These are phyloP conservation scores for Orius insidiosus DNA, from an alignment of 1,140 invertebrate genomes.

Conservation along the genomic window DNA sequence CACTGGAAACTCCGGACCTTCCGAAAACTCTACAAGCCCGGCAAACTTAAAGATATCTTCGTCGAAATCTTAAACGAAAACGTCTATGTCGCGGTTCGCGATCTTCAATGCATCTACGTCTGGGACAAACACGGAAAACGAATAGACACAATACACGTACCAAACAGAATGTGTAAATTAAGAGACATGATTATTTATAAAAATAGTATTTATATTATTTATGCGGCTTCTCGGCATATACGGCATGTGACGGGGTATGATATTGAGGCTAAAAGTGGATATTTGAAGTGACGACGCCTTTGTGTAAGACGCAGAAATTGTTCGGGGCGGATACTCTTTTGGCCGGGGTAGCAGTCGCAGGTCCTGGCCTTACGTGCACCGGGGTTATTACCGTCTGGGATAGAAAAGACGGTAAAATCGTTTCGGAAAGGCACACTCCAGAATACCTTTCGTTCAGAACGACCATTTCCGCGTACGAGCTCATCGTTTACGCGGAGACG, in stretches of 20 bases:
- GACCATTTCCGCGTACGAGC: constrained; percentile 1
- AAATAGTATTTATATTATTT: constrained; percentile 10
- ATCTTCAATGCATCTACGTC: constrained; percentile 18
- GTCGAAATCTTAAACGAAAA: constrained; percentile 19
- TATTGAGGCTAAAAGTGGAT: constrained; percentile 1
- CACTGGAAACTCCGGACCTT: background rate
- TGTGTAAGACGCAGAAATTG: constrained; percentile 12
- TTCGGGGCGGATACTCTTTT: constrained; percentile 2
- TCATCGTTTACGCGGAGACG: constrained; percentile 8
- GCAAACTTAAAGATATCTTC: constrained; percentile 6
- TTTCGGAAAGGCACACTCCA: background rate
- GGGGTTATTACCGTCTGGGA: constrained; percentile 15
- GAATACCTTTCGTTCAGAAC: constrained; percentile 8
- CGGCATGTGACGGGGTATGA: constrained; percentile 12
- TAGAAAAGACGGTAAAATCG: background rate
- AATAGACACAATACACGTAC: constrained; percentile 9
- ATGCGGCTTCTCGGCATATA: constrained; percentile 10
- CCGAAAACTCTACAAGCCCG: background rate
- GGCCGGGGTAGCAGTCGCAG: constrained; percentile 7
- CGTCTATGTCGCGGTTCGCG: constrained; percentile 2
- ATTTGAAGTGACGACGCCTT: constrained; percentile 13
- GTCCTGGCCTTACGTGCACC: constrained; percentile 5
- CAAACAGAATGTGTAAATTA: constrained; percentile 8
- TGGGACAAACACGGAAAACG: constrained; percentile 13
- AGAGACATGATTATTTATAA: constrained; percentile 9